A percentile compares a stretch with the other conserved stretches of the same genome.
Conservation (phyloP, 1,140 invertebrate genomes). For the Hypothenemus hampei region DNA sequence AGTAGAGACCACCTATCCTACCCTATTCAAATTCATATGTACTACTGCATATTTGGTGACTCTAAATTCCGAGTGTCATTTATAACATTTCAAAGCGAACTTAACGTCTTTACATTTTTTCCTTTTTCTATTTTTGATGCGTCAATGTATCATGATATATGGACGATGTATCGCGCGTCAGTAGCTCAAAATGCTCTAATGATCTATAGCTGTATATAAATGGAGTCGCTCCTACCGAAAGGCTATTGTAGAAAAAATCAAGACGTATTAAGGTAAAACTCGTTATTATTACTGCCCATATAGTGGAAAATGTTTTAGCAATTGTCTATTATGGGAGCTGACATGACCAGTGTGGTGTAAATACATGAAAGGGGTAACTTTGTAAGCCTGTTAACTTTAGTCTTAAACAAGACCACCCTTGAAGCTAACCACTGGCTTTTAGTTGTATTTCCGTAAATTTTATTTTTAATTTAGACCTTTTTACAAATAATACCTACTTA, state of each 20-base stretch:
- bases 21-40: not conserved
- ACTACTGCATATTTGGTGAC: constrained; percentile 11
- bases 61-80: constrained; percentile 19
- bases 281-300: constrained; percentile 7
- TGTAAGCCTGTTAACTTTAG: constrained; percentile 19
- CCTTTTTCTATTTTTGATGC: constrained; percentile 13
- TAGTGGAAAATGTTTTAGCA: constrained; percentile 20
- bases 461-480: constrained; percentile 11
- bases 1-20: too few species aligned
- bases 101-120: constrained; percentile 17
- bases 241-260: constrained; percentile 9
- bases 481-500: too few species aligned
- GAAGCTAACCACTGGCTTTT: constrained; percentile 3
- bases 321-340: constrained; percentile 15
- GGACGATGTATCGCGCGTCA: constrained; percentile 13
- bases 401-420: constrained; percentile 15
- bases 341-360: constrained; percentile 14
- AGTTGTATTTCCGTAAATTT: constrained; percentile 11
- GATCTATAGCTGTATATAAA: constrained; percentile 20
- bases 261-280: too few species aligned
- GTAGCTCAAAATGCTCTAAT: constrained; percentile 27
- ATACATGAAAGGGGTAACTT: constrained; percentile 23
- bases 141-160: constrained; percentile 24
- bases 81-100: constrained; percentile 22
- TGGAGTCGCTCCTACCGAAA: constrained; percentile 13